A percentile compares a stretch with the other conserved stretches of the same genome.
Conservation (phyloP, 92 coral and sea anemone species). For the Chrysogorgia sp. region DNA sequence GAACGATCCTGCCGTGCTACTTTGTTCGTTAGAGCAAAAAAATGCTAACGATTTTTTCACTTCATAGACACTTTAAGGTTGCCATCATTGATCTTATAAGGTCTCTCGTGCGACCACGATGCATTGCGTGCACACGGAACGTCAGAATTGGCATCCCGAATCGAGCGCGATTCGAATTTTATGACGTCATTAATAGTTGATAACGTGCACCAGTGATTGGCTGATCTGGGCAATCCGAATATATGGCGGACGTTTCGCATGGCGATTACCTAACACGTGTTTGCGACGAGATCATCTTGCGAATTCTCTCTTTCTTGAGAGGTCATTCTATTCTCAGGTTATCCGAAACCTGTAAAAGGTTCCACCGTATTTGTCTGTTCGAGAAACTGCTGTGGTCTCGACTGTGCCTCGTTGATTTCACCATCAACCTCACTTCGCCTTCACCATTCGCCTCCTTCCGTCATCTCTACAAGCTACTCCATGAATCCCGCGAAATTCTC, state of each 20-base stretch:
- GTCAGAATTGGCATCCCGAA: not conserved
- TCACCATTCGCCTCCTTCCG: slow-evolving; percentile 69
- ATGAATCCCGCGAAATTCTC: slow-evolving; percentile 78
- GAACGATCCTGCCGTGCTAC: too few species aligned
- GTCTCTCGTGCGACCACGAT: too few species aligned
- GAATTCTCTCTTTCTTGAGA: slow-evolving; percentile 65
- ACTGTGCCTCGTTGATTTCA: slow-evolving; percentile 75
- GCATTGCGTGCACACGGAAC: not conserved
- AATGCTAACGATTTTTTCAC: too few species aligned
- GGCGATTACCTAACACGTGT: slow-evolving; percentile 45
- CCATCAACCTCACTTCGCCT: slow-evolving; percentile 63
- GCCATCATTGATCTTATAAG: too few species aligned
- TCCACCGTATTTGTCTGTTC: slow-evolving; percentile 59
- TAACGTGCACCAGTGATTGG: not conserved
- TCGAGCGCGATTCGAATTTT: not conserved
- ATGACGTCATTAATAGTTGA: slow-evolving; percentile 36
- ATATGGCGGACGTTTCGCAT: not conserved
- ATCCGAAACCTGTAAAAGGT: slow-evolving; percentile 74
- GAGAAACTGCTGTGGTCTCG: slow-evolving; percentile 83
- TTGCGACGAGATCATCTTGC: slow-evolving; percentile 77
- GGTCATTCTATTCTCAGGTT: slow-evolving; percentile 63
- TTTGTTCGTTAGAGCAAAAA: too few species aligned
- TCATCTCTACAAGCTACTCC: slow-evolving; percentile 74
- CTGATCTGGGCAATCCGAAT: not conserved
- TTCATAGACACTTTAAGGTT: too few species aligned